phyloP scores from a whole-genome alignment of 2,797 vertebrate genomes.

The Dicrostonyx torquatus region DNA sequence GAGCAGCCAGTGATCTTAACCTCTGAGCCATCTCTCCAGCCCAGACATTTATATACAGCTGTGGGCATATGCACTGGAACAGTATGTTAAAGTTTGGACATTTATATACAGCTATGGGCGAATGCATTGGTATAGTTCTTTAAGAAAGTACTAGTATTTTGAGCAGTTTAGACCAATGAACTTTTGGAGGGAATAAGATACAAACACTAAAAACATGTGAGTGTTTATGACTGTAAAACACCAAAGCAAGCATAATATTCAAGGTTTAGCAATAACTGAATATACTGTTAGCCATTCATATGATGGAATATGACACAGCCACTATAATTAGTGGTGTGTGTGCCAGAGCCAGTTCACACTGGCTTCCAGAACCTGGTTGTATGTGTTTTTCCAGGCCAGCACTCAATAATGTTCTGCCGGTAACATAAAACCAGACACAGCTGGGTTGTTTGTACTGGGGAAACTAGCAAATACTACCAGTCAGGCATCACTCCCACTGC shows the following conservation, averaged over 20 bases:
- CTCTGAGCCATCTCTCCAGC: too few species aligned
- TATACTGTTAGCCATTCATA: neutral
- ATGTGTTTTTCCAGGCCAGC: neutral
- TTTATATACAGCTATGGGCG: neutral
- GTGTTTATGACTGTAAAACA: neutral
- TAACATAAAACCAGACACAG: neutral
- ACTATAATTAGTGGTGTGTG: neutral
- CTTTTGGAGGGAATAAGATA: constrained; percentile 7
- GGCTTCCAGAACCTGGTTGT: neutral
- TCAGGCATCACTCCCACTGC: neutral
- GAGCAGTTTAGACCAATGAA: neutral
- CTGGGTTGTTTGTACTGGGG: neutral
- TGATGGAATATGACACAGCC: neutral
- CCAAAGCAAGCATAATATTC: neutral
- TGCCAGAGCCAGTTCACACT: neutral
- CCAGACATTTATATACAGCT: neutral
- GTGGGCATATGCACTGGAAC: neutral
- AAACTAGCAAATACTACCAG: neutral
- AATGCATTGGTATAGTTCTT: neutral
- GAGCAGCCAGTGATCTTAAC: too few species aligned
- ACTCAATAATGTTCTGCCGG: neutral
- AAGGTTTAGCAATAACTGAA: neutral
- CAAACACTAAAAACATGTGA: neutral
- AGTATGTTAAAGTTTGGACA: neutral
- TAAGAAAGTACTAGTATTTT: constrained; percentile 4